phyloP scores from a whole-genome alignment of 2,113 vertebrate species.

The Epinephelus cyanopodus region DNA sequence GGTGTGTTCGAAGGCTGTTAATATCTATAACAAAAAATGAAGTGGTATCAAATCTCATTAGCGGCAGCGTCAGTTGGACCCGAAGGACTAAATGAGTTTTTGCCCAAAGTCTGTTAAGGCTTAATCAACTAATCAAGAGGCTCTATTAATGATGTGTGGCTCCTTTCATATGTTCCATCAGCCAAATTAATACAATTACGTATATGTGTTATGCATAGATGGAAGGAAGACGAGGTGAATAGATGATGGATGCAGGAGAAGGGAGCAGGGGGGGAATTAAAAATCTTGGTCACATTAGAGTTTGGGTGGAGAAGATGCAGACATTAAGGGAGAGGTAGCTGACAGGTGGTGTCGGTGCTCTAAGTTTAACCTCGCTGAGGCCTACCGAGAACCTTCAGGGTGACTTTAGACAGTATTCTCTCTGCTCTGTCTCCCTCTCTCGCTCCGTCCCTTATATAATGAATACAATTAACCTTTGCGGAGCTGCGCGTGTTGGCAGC shows the following conservation, averaged over 20 bases:
- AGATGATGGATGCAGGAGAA: conserved; percentile 13
- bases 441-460: conserved; percentile 75
- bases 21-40: conserved; percentile 48
- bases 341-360: conserved; percentile 64
- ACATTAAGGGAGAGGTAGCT: conserved; percentile 34
- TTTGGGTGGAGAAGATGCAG: neutral
- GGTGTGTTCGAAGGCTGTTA: conserved; percentile 42
- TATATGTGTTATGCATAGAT: conserved; percentile 45
- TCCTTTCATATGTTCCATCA: conserved; percentile 67
- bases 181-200: conserved; percentile 67
- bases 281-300: neutral
- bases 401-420: conserved; percentile 67
- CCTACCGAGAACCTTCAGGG: conserved; percentile 69
- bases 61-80: conserved; percentile 42
- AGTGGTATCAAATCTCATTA: conserved; percentile 72
- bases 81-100: conserved; percentile 69
- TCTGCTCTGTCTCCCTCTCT: conserved; percentile 40
- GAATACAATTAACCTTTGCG: conserved; percentile 84
- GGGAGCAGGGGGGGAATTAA: neutral
- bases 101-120: conserved; percentile 67
- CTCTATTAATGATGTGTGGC: conserved; percentile 67
- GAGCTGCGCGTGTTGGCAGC: conserved; percentile 63
- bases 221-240: conserved; percentile 35
- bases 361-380: conserved; percentile 56
- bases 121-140: conserved; percentile 78